phyloP scores from a whole-genome alignment of 2,888 invertebrate species.

The Perdita meconis region DNA sequence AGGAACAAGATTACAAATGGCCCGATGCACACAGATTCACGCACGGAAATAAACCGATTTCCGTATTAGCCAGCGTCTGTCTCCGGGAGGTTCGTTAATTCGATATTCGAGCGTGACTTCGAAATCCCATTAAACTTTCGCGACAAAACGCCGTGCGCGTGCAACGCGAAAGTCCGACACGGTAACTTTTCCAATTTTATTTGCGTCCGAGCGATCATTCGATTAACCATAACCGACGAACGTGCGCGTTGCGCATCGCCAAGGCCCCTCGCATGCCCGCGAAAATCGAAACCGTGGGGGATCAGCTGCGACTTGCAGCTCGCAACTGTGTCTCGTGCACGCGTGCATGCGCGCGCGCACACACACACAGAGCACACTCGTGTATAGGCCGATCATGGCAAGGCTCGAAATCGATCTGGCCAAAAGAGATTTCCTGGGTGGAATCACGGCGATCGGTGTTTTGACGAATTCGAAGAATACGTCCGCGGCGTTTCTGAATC shows the following conservation, averaged over 20 bases:
- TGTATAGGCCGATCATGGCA: neutral
- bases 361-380: constrained; percentile 3
- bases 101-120: constrained; percentile 35
- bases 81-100: constrained; percentile 29
- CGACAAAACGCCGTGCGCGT: neutral
- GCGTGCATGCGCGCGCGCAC: neutral
- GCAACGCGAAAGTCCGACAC: neutral
- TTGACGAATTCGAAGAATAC: constrained; percentile 60
- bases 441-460: constrained; percentile 30
- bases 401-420: constrained; percentile 64
- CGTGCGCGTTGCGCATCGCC: constrained; percentile 1
- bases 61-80: constrained; percentile 18
- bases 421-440: constrained; percentile 15
- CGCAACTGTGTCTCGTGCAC: constrained; percentile 6
- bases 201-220: neutral
- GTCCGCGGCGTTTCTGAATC: constrained; percentile 59
- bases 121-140: constrained; percentile 42
- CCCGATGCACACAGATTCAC: constrained; percentile 13
- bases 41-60: constrained; percentile 42
- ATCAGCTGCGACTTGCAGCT: constrained; percentile 48
- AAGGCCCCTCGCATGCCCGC: constrained; percentile 10
- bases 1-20: constrained; percentile 38
- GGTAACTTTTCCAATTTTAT: neutral
- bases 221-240: neutral
- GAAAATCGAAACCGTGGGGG: constrained; percentile 22